Conservation (phyloP, 2,113 vertebrate genomes). For the Lontra canadensis region DNA sequence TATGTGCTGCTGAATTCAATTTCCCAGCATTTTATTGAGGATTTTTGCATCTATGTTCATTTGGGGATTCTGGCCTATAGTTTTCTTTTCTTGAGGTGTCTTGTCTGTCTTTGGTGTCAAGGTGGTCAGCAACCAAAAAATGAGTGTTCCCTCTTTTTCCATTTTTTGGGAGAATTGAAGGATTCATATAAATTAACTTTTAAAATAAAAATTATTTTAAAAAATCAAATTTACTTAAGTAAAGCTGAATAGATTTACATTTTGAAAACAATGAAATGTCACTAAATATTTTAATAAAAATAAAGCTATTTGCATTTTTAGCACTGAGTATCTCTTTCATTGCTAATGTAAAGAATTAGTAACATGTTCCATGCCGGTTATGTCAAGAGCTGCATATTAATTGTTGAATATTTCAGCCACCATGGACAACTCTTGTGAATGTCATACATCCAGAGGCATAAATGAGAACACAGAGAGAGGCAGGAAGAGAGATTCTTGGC, state of each 20-base stretch:
- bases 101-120: background rate
- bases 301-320: background rate
- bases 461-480: background rate
- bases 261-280: background rate
- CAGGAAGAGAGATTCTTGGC: background rate
- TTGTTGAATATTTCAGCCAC: background rate
- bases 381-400: background rate
- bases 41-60: background rate
- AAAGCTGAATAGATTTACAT: background rate
- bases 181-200: background rate
- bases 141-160: background rate
- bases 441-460: background rate
- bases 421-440: background rate
- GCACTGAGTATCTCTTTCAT: background rate
- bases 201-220: background rate
- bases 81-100: background rate
- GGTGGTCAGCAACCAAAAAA: background rate
- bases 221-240: background rate
- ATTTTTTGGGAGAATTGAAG: background rate
- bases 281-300: conserved; percentile 17
- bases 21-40: background rate
- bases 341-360: background rate
- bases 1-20: background rate
- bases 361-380: background rate
- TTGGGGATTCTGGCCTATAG: background rate